These are phyloP conservation scores for Platysteira castanea DNA, from an alignment of 2,113 vertebrate species.

Conservation along the genomic window DNA sequence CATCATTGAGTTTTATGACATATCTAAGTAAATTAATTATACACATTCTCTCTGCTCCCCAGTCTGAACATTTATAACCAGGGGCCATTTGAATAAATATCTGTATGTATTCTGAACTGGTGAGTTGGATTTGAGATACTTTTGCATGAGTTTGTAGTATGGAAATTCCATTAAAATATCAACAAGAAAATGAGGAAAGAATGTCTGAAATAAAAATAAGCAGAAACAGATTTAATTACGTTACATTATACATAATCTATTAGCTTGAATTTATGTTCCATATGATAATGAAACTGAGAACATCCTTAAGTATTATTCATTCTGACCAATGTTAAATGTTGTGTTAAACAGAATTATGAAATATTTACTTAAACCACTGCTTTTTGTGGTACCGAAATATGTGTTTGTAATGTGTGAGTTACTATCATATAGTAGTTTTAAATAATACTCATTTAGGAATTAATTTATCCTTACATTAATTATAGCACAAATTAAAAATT, in stretches of 20 bases:
- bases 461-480: background rate
- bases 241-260: background rate
- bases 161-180: background rate
- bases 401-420: background rate
- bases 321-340: background rate
- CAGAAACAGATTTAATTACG: background rate
- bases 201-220: background rate
- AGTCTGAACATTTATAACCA: background rate
- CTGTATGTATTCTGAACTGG: background rate
- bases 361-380: background rate
- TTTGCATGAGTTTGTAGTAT: background rate
- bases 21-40: background rate
- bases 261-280: background rate
- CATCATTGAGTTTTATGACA: background rate
- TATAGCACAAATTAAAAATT: background rate
- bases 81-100: background rate
- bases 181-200: background rate
- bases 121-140: background rate
- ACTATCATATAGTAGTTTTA: background rate
- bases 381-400: background rate
- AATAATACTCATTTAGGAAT: background rate
- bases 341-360: background rate
- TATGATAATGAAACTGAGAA: background rate
- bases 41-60: background rate
- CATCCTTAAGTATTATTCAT: background rate